Conservation (phyloP, 2,888 invertebrate genomes). For the Neocrepidodera transversa region DNA sequence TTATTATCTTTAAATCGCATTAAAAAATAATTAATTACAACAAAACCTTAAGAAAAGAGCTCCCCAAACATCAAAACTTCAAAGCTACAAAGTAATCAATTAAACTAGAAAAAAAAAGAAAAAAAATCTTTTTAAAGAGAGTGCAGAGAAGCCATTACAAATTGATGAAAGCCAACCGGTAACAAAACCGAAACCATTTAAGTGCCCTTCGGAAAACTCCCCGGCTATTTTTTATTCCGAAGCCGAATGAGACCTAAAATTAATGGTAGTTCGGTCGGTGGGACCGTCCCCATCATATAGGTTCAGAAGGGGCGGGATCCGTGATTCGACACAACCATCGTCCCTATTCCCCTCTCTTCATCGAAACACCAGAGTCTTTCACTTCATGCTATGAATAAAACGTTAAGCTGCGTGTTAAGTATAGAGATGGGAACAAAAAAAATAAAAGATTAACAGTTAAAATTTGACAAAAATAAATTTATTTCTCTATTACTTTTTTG, state of each 20-base stretch:
- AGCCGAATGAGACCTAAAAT: conserved; percentile 39
- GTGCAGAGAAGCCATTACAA: conserved; percentile 36
- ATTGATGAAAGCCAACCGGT: conserved; percentile 1
- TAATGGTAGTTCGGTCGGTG: conserved; percentile 47
- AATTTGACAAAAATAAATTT: too few species aligned
- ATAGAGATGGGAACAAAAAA: conserved; percentile 21
- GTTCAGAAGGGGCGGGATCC: conserved; percentile 43
- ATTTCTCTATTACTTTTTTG: too few species aligned
- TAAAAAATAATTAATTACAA: too few species aligned
- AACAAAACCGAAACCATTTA: conserved; percentile 30
- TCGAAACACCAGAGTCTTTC: conserved; percentile 24
- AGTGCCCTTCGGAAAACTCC: conserved; percentile 36
- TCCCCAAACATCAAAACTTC: too few species aligned
- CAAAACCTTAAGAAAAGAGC: too few species aligned
- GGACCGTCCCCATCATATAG: conserved; percentile 41
- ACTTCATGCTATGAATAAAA: conserved; percentile 35
- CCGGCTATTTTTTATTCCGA: conserved; percentile 25
- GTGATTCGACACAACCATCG: conserved; percentile 39
- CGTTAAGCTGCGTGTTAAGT: conserved; percentile 27
- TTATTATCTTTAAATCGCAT: too few species aligned
- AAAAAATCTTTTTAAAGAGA: too few species aligned
- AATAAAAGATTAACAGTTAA: too few species aligned
- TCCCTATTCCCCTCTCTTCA: conserved; percentile 30
- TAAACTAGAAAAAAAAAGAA: too few species aligned
- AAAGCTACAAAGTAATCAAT: too few species aligned